These are phyloP conservation scores for Malachius bipustulatus DNA, from an alignment of 2,888 invertebrate genomes.

Conservation along the genomic window DNA sequence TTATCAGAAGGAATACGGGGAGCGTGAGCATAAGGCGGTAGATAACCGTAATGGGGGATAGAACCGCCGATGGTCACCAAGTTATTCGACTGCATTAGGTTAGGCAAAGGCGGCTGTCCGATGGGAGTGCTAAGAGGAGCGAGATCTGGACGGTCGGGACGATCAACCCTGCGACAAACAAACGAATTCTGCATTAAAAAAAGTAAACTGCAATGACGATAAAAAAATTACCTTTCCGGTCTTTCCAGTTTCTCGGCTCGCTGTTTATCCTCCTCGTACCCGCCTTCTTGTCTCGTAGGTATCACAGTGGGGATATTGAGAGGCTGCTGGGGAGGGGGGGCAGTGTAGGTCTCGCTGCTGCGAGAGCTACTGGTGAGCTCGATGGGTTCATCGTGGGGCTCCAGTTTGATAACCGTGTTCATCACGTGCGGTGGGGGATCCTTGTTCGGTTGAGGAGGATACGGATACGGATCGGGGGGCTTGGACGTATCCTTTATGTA, in stretches of 20 bases:
- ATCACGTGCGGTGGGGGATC: slow-evolving; percentile 18
- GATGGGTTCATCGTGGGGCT: slow-evolving; percentile 36
- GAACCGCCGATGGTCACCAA: slow-evolving; percentile 48
- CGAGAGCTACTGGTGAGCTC: slow-evolving; percentile 32
- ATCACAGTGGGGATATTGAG: slow-evolving; percentile 33
- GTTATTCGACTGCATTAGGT: slow-evolving; percentile 46
- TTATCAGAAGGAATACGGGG: slow-evolving; percentile 10
- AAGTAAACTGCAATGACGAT: too few species aligned
- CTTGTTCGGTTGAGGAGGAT: slow-evolving; percentile 11
- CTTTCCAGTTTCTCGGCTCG: slow-evolving; percentile 28
- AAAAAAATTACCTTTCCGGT: slow-evolving; percentile 23
- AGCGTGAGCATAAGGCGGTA: slow-evolving; percentile 33
- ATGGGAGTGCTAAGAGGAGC: slow-evolving; percentile 30
- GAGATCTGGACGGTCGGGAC: slow-evolving; percentile 5
- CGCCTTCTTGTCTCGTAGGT: slow-evolving; percentile 9
- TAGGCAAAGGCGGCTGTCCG: slow-evolving; percentile 45
- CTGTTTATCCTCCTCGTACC: slow-evolving; percentile 27
- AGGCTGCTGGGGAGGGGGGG: slow-evolving; percentile 20
- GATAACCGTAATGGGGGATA: slow-evolving; percentile 46
- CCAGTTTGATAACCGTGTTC: slow-evolving; percentile 31
- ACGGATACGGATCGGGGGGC: slow-evolving; percentile 19
- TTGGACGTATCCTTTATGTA: slow-evolving; percentile 27
- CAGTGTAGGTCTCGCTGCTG: slow-evolving; percentile 16
- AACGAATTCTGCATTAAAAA: too few species aligned
- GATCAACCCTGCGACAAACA: too few species aligned